Base-by-base conservation (phyloP, 2,797 vertebrate genomes). In the Chaunax sp. region DNA sequence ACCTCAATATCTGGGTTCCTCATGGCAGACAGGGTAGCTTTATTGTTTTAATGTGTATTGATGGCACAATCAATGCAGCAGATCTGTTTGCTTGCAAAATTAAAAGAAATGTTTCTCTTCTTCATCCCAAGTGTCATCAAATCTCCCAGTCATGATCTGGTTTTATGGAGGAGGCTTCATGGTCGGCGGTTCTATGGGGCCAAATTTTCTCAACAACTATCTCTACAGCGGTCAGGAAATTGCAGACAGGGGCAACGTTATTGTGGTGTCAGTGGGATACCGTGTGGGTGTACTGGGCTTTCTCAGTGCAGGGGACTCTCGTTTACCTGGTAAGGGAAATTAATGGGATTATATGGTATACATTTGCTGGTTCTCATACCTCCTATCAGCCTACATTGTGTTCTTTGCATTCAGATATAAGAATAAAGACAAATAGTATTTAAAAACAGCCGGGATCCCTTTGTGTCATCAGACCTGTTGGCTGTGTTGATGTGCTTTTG, bases 1-100 rank as follows among this genome's bases (percentile, higher is more conserved):
- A 96, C 69, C 94, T 98, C 65, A 98, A 98, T 89, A 95, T 98
- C 79, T 97, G 95, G 96, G 67, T 97, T 49, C 96, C 96, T 71
- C 96, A 97, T 1, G 89, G 84, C 28, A 80, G 0, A 20, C 80
- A 14, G 14, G 35, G 95, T 89, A 73, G 15, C 3, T 16, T 28
- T 41, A 4, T 3, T 46, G 0, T 2, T 28, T 52, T 13, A 10
- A 19, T 26, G 1, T 26, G 20, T 8, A 26, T 33, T 28, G n/a
- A 25, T 58, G 1, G 0, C 5, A 2, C 1, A 47, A 26, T 38
- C 12, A 28, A 0, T 22, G n/a, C 2, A 18, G 5, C 4, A 5
- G 6, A 12, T 28, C 1, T 49, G 10, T 18, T 37, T 45, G 13
- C 18, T 58, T 37, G 1, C 35, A 1, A 13, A 20, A 41, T 35